Conservation (phyloP, 2,888 invertebrate species). For the Apotomis capreana region DNA sequence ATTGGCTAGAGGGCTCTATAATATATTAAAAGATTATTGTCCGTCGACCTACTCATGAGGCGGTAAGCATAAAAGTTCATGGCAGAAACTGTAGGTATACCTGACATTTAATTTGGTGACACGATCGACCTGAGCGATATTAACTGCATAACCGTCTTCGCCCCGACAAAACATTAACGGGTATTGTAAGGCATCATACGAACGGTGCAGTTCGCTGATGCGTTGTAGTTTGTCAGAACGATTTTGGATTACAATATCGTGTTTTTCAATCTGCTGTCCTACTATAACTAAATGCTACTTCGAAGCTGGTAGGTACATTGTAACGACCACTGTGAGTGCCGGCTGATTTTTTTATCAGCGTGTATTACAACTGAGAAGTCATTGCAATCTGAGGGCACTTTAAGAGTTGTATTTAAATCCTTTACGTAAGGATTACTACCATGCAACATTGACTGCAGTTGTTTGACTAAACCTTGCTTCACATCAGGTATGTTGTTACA, state of each 20-base stretch:
- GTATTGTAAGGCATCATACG: constrained; percentile 26
- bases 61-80: constrained; percentile 26
- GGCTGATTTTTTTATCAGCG: constrained; percentile 11
- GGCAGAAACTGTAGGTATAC: constrained; percentile 23
- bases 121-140: constrained; percentile 2
- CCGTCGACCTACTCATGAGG: constrained; percentile 2
- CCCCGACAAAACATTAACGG: constrained; percentile 14
- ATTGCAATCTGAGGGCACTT: too few relatives aligned
- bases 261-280: constrained; percentile 23
- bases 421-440: too few relatives aligned
- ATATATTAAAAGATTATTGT: too few relatives aligned
- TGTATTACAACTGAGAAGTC: constrained; percentile 3
- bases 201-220: constrained; percentile 19
- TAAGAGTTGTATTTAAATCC: too few relatives aligned
- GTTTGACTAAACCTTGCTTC: neutral
- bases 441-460: too few relatives aligned
- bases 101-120: constrained; percentile 7
- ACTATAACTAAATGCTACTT: constrained; percentile 29
- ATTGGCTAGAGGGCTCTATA: neutral
- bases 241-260: neutral
- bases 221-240: neutral
- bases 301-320: neutral
- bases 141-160: constrained; percentile 26
- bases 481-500: neutral
- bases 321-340: neutral